Percentiles rank a stretch among this genome's conserved stretches.
These are phyloP conservation scores for Mycetomoellerius zeteki DNA, from an alignment of 1,140 invertebrate genomes.

Conservation along the genomic window DNA sequence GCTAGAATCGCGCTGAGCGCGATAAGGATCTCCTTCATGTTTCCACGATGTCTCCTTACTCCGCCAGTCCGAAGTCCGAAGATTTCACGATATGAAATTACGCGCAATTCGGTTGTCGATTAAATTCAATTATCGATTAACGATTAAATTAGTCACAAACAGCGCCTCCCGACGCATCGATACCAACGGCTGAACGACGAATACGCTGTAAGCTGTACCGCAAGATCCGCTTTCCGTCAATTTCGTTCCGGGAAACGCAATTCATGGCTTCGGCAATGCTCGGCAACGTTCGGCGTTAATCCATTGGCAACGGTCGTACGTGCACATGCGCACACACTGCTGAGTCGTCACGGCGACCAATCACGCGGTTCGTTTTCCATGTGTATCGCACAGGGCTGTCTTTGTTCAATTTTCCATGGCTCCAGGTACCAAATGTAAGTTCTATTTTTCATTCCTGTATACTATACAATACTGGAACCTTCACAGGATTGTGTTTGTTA, in stretches of 20 bases:
- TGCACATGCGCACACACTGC: background rate
- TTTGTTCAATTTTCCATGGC: background rate
- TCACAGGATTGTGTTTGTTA: too few relatives aligned
- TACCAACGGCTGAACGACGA: background rate
- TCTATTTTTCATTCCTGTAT: too few relatives aligned
- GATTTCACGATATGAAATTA: background rate
- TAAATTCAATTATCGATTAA: too few relatives aligned
- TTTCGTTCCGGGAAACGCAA: background rate
- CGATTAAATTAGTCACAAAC: background rate
- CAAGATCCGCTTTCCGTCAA: too few relatives aligned
- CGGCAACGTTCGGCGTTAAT: background rate
- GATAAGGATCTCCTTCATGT: slow-evolving; percentile 81
- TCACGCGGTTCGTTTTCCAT: background rate
- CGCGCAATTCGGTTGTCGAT: background rate
- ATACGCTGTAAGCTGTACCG: background rate
- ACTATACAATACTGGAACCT: too few relatives aligned
- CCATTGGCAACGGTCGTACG: background rate
- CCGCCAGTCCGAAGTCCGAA: background rate
- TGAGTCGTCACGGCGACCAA: background rate
- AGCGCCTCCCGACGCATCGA: background rate
- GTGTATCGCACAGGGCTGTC: background rate
- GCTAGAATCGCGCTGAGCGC: slow-evolving; percentile 81
- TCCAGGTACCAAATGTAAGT: too few relatives aligned
- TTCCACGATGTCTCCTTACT: slow-evolving; percentile 4
- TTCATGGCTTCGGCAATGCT: background rate